Evolutionary conservation across 1,140 invertebrate species (phyloP).

Genomic region (Asobara japonica): DNA sequence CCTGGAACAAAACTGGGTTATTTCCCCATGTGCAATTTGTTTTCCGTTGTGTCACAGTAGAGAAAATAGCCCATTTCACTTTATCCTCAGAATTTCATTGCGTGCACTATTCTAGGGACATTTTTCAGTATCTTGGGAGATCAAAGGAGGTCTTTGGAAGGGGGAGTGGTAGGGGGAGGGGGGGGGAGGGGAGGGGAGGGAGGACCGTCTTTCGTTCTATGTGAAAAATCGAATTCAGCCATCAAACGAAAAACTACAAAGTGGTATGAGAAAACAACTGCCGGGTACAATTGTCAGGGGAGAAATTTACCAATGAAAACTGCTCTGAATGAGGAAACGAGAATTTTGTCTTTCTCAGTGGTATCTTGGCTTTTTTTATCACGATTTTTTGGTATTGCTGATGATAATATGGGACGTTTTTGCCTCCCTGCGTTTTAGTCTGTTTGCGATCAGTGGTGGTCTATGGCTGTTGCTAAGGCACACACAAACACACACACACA

Average conservation of each 20-base stretch:
- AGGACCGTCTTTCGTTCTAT: not conserved
- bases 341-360: slow-evolving; percentile 40
- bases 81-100: not conserved
- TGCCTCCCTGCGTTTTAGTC: too few species aligned
- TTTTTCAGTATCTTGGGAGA: not conserved
- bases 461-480: too few species aligned
- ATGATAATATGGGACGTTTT: too few species aligned
- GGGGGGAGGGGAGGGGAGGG: too few species aligned
- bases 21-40: not conserved
- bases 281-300: not conserved
- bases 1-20: not conserved
- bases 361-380: too few species aligned
- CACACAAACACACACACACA: too few species aligned
- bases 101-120: not conserved
- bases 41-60: not conserved
- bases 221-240: slow-evolving; percentile 2
- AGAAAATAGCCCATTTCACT: not conserved
- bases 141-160: too few species aligned
- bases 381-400: too few species aligned
- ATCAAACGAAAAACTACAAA: not conserved
- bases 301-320: not conserved
- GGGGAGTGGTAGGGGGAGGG: too few species aligned
- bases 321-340: not conserved
- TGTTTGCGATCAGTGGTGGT: too few species aligned
- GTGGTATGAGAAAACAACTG: not conserved